Evolutionary conservation across 2,888 invertebrate genomes (phyloP).

Genomic region (Chironomus tentans): DNA sequence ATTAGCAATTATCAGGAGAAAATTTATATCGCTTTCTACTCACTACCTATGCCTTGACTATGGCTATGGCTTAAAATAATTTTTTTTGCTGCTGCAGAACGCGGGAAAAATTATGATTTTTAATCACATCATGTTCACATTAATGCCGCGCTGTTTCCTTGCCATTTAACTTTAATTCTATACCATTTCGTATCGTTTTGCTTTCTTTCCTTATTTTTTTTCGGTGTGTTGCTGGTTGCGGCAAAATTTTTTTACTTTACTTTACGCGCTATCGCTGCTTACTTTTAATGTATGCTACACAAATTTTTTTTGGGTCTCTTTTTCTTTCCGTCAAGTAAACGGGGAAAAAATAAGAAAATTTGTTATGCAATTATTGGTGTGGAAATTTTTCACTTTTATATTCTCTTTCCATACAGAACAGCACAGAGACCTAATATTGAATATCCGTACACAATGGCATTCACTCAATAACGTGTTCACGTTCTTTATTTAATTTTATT

Average conservation of each 20-base stretch:
- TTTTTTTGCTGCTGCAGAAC: neutral
- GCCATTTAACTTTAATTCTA: conserved; percentile 14
- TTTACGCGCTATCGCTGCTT: neutral
- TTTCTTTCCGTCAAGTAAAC: neutral
- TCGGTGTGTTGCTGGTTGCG: neutral
- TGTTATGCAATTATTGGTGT: conserved; percentile 22
- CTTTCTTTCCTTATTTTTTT: neutral
- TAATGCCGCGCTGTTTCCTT: neutral
- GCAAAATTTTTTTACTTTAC: neutral
- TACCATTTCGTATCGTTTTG: neutral
- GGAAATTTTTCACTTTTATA: neutral
- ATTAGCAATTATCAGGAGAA: conserved; percentile 22
- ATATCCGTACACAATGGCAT: neutral
- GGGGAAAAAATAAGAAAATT: no score
- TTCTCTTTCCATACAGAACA: no score
- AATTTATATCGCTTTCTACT: conserved; percentile 5
- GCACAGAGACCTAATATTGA: no score
- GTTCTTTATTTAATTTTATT: conserved; percentile 7
- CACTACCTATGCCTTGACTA: neutral
- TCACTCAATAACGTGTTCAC: neutral
- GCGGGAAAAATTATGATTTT: conserved; percentile 18
- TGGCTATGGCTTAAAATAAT: neutral
- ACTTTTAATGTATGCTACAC: neutral
- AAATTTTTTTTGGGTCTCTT: neutral
- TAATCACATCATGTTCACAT: conserved; percentile 25